Base-by-base conservation (phyloP, 2,113 vertebrate genomes). In the Epinephelus cyanopodus region DNA sequence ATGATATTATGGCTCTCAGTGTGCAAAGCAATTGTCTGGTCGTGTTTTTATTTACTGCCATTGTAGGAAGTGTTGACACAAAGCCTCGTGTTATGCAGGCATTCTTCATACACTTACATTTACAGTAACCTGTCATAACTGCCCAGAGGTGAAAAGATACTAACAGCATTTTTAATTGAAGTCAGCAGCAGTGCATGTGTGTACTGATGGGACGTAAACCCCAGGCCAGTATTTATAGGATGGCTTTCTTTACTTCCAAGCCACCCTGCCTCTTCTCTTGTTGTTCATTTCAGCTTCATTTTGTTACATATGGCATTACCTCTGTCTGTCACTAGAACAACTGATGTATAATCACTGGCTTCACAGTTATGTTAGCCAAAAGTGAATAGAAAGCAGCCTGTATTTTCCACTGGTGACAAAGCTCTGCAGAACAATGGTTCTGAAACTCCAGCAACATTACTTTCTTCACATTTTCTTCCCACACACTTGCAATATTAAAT, bases 331-430 rank as follows among this genome's bases (percentile, higher is more conserved):
- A n/a, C 18, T 21, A 60, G 25, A 29, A 56, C 5, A n/a, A 74
- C 47, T 18, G 7, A 12, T 53, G 58, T 42, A 54, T 75, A 56
- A 75, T 75, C 3, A n/a, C 42, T 33, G 18, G 45, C 72, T 62
- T 74, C n/a, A 23, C 27, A 17, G 18, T 68, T 23, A 2, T 50
- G 18, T 67, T 60, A 37, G 56, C 21, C 27, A 25, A 77, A 65
- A 50, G 42, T 61, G 76, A 68, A 61, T 50, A 60, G 42, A 64
- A 72, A 71, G 47, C 65, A 61, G 54, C 23, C 21, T 69, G 21
- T 25, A 19, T 69, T 61, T 50, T 58, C 39, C 19, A 10, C 42
- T 37, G n/a, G 56, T 63, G 67, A 62, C 67, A 45, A 70, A 62
- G 37, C 47, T 79, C 45, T 10, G 37, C 67, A 63, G 57, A 63